Conservation (phyloP, 2,113 vertebrate genomes). For the Amia ocellicauda region DNA sequence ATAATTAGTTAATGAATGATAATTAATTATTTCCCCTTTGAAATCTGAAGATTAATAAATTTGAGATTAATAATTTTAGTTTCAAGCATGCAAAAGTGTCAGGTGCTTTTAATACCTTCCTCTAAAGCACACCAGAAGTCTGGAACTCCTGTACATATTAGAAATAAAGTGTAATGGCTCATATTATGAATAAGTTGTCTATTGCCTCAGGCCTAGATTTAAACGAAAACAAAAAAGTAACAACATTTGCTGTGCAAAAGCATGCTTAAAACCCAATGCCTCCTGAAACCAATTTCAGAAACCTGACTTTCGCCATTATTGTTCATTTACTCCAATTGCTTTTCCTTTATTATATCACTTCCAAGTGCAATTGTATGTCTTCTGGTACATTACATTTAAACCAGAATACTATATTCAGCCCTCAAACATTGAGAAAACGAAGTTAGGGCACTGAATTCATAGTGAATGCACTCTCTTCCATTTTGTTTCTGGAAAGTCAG, state of each 20-base stretch:
- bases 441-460: no score
- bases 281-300: constrained; percentile 7
- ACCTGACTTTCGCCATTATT: not conserved
- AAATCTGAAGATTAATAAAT: no score
- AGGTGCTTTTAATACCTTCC: not conserved
- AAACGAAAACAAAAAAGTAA: not conserved
- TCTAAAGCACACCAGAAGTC: not conserved
- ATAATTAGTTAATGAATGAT: no score
- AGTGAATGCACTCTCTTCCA: no score
- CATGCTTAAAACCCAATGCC: constrained; percentile 5
- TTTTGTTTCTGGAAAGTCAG: no score
- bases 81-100: no score
- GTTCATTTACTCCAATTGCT: not conserved
- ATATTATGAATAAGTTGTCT: not conserved
- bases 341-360: not conserved
- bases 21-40: no score
- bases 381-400: no score
- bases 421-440: no score
- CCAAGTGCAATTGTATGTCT: no score
- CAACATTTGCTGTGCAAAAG: not conserved
- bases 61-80: no score
- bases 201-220: not conserved
- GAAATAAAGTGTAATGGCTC: not conserved
- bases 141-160: not conserved
- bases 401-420: no score